A percentile compares a stretch with the other conserved stretches of the same genome.
Conservation (phyloP, 2,113 vertebrate species). For the Pteruthius melanotis region DNA sequence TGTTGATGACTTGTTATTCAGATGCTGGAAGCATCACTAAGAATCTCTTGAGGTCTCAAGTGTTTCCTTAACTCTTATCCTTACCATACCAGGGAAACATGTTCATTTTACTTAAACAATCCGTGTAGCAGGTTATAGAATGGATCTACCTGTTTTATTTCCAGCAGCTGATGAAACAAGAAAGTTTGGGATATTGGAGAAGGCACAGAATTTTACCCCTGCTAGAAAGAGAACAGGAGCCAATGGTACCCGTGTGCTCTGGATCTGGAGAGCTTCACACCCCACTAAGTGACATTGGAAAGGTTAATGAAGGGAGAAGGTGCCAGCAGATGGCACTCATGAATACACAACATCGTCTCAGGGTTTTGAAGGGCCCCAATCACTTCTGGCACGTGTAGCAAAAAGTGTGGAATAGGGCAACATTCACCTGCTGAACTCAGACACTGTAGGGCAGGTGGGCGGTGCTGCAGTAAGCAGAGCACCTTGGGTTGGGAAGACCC, state of each 20-base stretch:
- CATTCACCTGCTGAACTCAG: not conserved
- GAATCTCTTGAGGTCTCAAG: not conserved
- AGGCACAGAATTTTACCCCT: not conserved
- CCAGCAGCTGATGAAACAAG: not conserved
- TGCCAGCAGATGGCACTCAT: conserved; percentile 49
- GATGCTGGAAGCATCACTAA: not conserved
- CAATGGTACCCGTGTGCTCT: not conserved
- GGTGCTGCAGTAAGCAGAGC: not conserved
- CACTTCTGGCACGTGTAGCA: not conserved
- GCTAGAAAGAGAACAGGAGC: not conserved
- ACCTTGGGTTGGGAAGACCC: not conserved
- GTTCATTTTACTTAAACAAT: not conserved
- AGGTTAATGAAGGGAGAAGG: not conserved
- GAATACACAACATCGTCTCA: not conserved
- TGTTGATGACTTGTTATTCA: not conserved
- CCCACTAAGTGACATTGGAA: not conserved
- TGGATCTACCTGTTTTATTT: not conserved
- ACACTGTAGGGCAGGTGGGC: not conserved
- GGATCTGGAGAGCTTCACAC: not conserved
- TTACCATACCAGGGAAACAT: not conserved
- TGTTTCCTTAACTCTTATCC: not conserved
- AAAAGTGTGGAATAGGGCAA: not conserved
- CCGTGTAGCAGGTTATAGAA: not conserved
- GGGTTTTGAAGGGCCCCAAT: not conserved
- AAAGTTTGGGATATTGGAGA: not conserved